Percentiles rank a stretch among this genome's conserved stretches.
These are phyloP conservation scores for Galleria mellonella DNA, from an alignment of 1,140 invertebrate genomes.

Conservation along the genomic window DNA sequence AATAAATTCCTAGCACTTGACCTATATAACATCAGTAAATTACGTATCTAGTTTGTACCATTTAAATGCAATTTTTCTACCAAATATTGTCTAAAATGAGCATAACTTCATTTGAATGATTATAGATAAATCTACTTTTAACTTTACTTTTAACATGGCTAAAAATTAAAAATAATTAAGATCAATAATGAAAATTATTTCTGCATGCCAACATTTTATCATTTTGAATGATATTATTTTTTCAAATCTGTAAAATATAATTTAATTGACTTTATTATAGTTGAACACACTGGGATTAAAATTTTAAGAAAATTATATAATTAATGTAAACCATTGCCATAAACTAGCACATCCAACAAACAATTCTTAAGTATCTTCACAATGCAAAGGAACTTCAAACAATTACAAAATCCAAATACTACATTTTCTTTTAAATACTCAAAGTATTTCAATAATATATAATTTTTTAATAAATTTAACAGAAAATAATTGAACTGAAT, in stretches of 20 bases:
- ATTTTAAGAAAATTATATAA: background rate
- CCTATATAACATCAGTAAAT: constrained; percentile 17
- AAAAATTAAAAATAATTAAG: constrained; percentile 3
- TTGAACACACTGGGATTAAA: constrained; percentile 11
- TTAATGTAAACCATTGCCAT: constrained; percentile 36
- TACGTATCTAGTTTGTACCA: constrained; percentile 56
- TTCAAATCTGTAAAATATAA: background rate
- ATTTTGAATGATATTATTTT: constrained; percentile 7
- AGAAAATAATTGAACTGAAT: no score
- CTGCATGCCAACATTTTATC: background rate
- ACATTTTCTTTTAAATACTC: background rate
- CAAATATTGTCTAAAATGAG: constrained; percentile 53
- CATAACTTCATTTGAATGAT: constrained; percentile 11
- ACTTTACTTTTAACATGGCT: no score
- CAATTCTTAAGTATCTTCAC: constrained; percentile 12
- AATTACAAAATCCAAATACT: background rate
- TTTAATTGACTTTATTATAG: constrained; percentile 8
- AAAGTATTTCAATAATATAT: background rate
- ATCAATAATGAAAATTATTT: constrained; percentile 4
- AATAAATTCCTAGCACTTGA: constrained; percentile 17
- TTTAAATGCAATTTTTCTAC: constrained; percentile 32
- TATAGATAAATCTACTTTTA: no score
- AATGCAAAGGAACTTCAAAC: constrained; percentile 24
- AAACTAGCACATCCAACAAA: constrained; percentile 28
- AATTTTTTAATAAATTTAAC: background rate